These are phyloP conservation scores for Mimas tiliae DNA, from an alignment of 2,888 invertebrate genomes.

Conservation along the genomic window DNA sequence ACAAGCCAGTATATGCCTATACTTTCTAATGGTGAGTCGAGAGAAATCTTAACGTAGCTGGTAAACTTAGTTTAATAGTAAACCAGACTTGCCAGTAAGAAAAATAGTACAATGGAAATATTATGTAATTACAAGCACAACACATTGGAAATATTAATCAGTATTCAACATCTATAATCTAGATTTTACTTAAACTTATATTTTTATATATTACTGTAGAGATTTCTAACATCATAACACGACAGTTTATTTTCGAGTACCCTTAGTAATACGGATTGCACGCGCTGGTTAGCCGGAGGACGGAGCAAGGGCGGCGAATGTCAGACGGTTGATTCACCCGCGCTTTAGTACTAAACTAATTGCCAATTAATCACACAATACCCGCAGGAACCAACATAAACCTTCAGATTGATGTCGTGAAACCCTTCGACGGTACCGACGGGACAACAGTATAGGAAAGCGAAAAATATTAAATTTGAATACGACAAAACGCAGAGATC, in stretches of 20 bases:
- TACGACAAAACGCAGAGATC: too few relatives aligned
- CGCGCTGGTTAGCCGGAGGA: conserved; percentile 42
- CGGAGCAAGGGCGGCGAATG: conserved; percentile 70
- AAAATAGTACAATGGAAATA: too few relatives aligned
- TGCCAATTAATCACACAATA: conserved; percentile 55
- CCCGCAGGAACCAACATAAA: conserved; percentile 37
- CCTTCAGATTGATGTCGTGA: conserved; percentile 23
- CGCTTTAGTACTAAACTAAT: conserved; percentile 59
- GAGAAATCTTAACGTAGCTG: too few relatives aligned
- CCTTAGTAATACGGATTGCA: conserved; percentile 30
- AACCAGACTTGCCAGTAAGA: too few relatives aligned
- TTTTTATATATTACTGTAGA: too few relatives aligned
- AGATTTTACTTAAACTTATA: too few relatives aligned
- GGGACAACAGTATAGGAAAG: neutral
- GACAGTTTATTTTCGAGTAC: conserved; percentile 5
- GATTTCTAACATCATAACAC: neutral
- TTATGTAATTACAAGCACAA: too few relatives aligned
- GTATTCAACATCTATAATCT: too few relatives aligned
- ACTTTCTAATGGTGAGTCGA: too few relatives aligned
- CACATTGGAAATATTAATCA: too few relatives aligned
- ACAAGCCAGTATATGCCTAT: too few relatives aligned
- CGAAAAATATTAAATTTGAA: neutral
- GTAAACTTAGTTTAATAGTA: too few relatives aligned
- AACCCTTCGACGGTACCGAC: conserved; percentile 3
- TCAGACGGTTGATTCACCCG: conserved; percentile 74